phyloP scores from a whole-genome alignment of 2,113 vertebrate species.

The Ceratotherium simum region DNA sequence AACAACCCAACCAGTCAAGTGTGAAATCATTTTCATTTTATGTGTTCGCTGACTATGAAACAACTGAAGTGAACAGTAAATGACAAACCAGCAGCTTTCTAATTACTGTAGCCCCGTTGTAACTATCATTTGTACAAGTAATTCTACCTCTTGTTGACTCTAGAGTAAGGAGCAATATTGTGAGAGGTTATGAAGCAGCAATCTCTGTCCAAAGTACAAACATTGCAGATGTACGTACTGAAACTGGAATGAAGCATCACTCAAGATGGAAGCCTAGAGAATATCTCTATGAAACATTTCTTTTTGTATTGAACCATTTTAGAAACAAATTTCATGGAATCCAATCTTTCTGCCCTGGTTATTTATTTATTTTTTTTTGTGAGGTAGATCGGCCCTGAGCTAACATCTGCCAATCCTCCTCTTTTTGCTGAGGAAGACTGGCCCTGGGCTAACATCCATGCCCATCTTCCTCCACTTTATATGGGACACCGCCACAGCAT shows the following conservation, averaged over 20 bases:
- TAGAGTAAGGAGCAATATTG: background rate
- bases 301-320: background rate
- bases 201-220: background rate
- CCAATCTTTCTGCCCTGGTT: background rate
- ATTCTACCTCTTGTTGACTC: background rate
- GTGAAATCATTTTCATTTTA: conserved; percentile 46
- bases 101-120: background rate
- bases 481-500: too few species aligned
- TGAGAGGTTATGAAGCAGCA: background rate
- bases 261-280: background rate
- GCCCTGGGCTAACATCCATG: too few species aligned
- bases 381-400: too few species aligned
- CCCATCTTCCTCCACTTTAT: too few species aligned
- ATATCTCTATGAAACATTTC: background rate
- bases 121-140: background rate
- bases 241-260: background rate
- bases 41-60: conserved; percentile 22
- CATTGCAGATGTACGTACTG: background rate
- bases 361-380: too few species aligned
- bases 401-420: too few species aligned
- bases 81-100: conserved; percentile 56
- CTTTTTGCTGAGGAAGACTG: too few species aligned
- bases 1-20: background rate
- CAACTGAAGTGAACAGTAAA: background rate
- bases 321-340: conserved; percentile 10